phyloP scores from a whole-genome alignment of 2,113 vertebrate species.

The Ancistrus triradiatus region DNA sequence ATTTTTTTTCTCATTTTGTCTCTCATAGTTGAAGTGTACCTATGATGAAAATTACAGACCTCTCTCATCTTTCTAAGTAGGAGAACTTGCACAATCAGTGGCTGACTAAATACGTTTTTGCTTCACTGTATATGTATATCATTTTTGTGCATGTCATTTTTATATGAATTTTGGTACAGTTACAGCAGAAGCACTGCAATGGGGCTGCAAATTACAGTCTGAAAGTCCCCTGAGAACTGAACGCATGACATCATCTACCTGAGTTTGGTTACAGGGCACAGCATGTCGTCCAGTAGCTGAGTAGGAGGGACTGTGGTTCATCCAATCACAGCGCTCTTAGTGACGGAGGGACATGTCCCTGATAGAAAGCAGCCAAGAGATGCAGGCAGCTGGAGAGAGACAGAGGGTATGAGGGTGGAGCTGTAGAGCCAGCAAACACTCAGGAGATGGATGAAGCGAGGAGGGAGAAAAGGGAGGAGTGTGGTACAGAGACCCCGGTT shows the following conservation, averaged over 20 bases:
- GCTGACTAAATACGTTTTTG: too few relatives aligned
- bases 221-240: constrained; percentile 15
- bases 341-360: constrained; percentile 27
- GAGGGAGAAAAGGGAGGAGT: constrained; percentile 43
- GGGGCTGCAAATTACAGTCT: background rate
- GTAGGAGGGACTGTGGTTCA: constrained; percentile 16
- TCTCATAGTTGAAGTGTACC: too few relatives aligned
- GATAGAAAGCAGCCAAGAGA: constrained; percentile 48
- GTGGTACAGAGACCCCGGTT: constrained; percentile 27
- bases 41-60: too few relatives aligned
- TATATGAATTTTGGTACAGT: too few relatives aligned
- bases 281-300: constrained; percentile 30
- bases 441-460: constrained; percentile 12
- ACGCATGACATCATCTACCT: constrained; percentile 38
- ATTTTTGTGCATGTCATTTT: too few relatives aligned
- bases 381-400: constrained; percentile 24
- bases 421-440: constrained; percentile 17
- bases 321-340: constrained; percentile 28
- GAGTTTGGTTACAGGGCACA: background rate
- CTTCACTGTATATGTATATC: too few relatives aligned
- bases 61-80: too few relatives aligned
- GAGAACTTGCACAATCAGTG: too few relatives aligned
- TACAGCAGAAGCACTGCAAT: background rate
- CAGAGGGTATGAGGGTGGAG: constrained; percentile 15
- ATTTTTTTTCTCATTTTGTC: too few relatives aligned